These are phyloP conservation scores for Oreotragus oreotragus DNA, from an alignment of 2,113 vertebrate species.

Conservation along the genomic window DNA sequence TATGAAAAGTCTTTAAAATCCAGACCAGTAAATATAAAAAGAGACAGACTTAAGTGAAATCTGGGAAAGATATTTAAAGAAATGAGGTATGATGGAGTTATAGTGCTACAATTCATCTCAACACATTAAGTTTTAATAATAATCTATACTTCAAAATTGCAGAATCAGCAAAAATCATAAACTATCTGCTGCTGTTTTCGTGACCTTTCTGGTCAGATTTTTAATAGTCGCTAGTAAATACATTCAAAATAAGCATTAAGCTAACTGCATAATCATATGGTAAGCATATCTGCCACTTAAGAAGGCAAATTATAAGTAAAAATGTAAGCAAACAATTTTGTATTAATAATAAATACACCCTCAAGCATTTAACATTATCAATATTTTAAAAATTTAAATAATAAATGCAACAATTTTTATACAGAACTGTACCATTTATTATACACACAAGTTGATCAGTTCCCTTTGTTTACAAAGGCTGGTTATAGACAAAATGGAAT, in stretches of 20 bases:
- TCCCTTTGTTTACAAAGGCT: slow-evolving; percentile 93
- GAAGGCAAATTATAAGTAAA: slow-evolving; percentile 81
- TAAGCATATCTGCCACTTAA: slow-evolving; percentile 71
- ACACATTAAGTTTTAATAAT: slow-evolving; percentile 59
- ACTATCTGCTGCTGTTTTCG: slow-evolving; percentile 56
- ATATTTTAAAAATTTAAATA: slow-evolving; percentile 83
- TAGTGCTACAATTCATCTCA: slow-evolving; percentile 76
- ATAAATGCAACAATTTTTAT: slow-evolving; percentile 89
- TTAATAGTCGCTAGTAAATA: slow-evolving; percentile 73
- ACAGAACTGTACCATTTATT: slow-evolving; percentile 99
- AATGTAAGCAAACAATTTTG: slow-evolving; percentile 80
- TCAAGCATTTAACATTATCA: slow-evolving; percentile 81
- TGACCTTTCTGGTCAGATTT: slow-evolving; percentile 62
- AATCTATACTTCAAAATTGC: slow-evolving; percentile 50
- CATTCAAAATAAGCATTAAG: slow-evolving; percentile 78
- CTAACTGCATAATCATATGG: slow-evolving; percentile 73
- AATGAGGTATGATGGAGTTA: slow-evolving; percentile 79
- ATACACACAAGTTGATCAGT: slow-evolving; percentile 91
- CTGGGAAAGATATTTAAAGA: slow-evolving; percentile 68
- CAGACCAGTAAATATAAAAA: slow-evolving; percentile 74
- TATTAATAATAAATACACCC: slow-evolving; percentile 82
- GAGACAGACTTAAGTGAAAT: slow-evolving; percentile 54
- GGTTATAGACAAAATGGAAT: slow-evolving; percentile 98
- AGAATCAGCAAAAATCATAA: slow-evolving; percentile 68
- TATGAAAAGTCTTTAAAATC: slow-evolving; percentile 67